These are phyloP conservation scores for Jordanella pulchra DNA, from an alignment of 2,797 vertebrate genomes.

Conservation along the genomic window DNA sequence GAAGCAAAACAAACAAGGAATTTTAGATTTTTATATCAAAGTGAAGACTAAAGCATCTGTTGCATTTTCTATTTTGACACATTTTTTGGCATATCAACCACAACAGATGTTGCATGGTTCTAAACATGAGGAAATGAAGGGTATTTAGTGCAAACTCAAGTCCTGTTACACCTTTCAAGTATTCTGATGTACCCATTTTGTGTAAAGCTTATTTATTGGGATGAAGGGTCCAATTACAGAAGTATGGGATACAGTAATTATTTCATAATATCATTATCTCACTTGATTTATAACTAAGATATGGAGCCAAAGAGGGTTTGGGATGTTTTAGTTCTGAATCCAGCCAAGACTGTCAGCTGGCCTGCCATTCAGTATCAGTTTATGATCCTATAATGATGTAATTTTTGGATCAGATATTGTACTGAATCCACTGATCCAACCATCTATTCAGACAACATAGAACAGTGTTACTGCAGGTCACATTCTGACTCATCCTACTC, in stretches of 20 bases:
- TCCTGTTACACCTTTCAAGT: neutral
- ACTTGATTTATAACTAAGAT: neutral
- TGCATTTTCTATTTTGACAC: neutral
- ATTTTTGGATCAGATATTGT: neutral
- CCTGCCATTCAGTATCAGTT: neutral
- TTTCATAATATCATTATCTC: no score
- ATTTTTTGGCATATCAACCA: neutral
- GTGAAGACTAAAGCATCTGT: constrained; percentile 8
- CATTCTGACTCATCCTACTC: no score
- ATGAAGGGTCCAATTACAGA: neutral
- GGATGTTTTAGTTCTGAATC: no score
- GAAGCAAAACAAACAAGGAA: constrained; percentile 18
- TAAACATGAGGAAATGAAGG: neutral
- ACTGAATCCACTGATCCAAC: neutral
- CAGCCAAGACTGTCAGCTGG: no score
- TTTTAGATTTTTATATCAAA: constrained; percentile 11
- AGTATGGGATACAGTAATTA: neutral
- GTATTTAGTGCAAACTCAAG: neutral
- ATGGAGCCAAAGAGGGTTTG: no score
- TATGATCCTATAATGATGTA: neutral
- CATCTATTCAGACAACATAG: no score
- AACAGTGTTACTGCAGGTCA: no score
- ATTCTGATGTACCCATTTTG: neutral
- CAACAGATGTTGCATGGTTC: neutral
- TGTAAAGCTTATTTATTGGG: neutral